These are phyloP conservation scores for Sialis fuliginosa DNA, from an alignment of 2,888 invertebrate genomes.

Conservation along the genomic window DNA sequence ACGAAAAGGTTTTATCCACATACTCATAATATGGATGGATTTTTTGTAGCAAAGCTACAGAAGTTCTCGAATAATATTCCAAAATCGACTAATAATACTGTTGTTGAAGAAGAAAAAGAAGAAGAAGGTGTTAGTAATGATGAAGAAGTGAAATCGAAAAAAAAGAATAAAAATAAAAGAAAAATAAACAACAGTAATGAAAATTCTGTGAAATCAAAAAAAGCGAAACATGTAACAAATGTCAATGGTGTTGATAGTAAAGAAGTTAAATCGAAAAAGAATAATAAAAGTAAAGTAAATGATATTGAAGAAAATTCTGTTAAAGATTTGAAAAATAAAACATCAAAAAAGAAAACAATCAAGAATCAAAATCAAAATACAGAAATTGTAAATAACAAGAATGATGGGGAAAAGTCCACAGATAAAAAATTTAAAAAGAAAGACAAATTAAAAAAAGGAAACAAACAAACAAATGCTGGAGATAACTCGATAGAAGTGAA, in stretches of 20 bases:
- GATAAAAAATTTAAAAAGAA: too few relatives aligned
- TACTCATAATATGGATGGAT: conserved; percentile 97
- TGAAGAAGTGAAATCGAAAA: not conserved
- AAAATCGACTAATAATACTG: conserved; percentile 14
- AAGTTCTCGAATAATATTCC: conserved; percentile 74
- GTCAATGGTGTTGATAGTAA: conserved; percentile 2
- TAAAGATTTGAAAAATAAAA: too few relatives aligned
- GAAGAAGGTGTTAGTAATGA: not conserved
- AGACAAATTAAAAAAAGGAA: too few relatives aligned
- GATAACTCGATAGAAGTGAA: too few relatives aligned
- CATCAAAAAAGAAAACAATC: too few relatives aligned
- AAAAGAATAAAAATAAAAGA: conserved; percentile 7
- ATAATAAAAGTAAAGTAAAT: not conserved
- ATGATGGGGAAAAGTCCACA: too few relatives aligned
- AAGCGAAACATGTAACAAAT: not conserved
- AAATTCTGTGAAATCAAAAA: not conserved
- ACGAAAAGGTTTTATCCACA: conserved; percentile 93
- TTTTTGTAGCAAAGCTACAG: conserved; percentile 95
- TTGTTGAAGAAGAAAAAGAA: not conserved
- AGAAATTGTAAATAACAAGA: too few relatives aligned
- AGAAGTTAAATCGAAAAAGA: conserved; percentile 1
- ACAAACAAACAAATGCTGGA: too few relatives aligned
- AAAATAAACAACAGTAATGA: not conserved
- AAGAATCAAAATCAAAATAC: too few relatives aligned
- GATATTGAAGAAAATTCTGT: not conserved